A percentile compares a stretch with the other conserved stretches of the same genome.
These are phyloP conservation scores for Tetragonula carbonaria DNA, from an alignment of 2,888 invertebrate species.

Conservation along the genomic window DNA sequence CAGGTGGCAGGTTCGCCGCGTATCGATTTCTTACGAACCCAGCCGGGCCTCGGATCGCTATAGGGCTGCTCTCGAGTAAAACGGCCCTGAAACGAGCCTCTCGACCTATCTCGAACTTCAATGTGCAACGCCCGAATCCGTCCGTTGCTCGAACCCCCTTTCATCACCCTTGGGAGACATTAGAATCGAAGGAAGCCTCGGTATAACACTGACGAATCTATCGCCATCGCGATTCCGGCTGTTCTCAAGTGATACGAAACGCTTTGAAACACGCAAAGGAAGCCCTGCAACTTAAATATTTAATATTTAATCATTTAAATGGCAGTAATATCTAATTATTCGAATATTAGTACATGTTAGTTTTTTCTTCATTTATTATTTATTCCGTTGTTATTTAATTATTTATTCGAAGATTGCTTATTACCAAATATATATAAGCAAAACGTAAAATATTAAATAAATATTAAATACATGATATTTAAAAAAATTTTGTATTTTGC, in stretches of 20 bases:
- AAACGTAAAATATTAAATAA: no score
- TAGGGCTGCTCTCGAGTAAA: conserved; percentile 65
- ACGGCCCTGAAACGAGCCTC: conserved; percentile 54
- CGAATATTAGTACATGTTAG: no score
- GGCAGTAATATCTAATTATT: no score
- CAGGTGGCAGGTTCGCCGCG: conserved; percentile 82
- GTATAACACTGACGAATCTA: conserved; percentile 24
- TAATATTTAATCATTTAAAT: no score
- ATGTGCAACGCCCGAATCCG: conserved; percentile 27
- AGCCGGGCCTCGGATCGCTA: conserved; percentile 78
- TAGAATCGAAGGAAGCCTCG: conserved; percentile 10
- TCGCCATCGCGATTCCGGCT: background rate
- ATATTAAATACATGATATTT: no score
- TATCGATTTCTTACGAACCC: conserved; percentile 83
- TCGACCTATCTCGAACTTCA: conserved; percentile 50
- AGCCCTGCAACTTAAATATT: no score
- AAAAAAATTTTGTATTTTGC: no score
- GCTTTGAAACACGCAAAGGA: background rate
- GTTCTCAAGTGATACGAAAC: background rate
- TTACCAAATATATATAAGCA: no score
- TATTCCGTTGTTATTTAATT: no score
- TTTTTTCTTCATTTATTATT: no score
- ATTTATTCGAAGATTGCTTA: no score
- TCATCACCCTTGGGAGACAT: conserved; percentile 29
- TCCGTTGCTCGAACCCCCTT: conserved; percentile 8